A percentile compares a stretch with the other conserved stretches of the same genome.
phyloP scores from a whole-genome alignment of 2,888 invertebrate species.

The Microplitis deprimator region DNA sequence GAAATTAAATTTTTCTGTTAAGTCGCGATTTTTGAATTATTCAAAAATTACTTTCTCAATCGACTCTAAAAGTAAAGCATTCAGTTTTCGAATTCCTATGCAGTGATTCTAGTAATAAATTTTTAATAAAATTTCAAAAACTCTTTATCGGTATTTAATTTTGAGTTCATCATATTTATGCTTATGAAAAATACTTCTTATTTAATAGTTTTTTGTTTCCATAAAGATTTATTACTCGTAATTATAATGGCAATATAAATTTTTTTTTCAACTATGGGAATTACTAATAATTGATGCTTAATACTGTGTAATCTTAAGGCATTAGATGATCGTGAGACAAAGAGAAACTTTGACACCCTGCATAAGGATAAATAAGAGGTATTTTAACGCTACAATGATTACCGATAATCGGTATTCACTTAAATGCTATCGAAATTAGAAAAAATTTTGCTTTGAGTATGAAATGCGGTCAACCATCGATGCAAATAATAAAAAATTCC shows the following conservation, averaged over 20 bases:
- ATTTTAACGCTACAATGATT: not conserved
- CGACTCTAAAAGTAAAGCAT: no score
- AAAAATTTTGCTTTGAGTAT: not conserved
- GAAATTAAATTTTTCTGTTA: no score
- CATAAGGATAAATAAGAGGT: not conserved
- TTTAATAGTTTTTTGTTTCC: not conserved
- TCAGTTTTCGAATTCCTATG: no score
- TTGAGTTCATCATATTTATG: no score
- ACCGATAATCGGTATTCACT: not conserved
- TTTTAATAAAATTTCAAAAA: no score
- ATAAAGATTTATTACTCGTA: not conserved
- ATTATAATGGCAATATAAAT: no score
- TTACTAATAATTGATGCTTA: not conserved
- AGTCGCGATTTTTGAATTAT: no score
- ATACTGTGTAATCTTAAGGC: not conserved
- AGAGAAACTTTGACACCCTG: not conserved
- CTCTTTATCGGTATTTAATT: no score
- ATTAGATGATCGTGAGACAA: not conserved
- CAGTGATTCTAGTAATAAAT: no score
- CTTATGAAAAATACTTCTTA: not conserved
- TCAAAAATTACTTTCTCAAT: not conserved
- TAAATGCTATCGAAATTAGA: not conserved
- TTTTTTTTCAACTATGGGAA: no score
- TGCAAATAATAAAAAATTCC: not conserved
- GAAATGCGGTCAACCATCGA: not conserved